Conservation (phyloP, 2,888 invertebrate genomes). For the Pyrgus malvae region DNA sequence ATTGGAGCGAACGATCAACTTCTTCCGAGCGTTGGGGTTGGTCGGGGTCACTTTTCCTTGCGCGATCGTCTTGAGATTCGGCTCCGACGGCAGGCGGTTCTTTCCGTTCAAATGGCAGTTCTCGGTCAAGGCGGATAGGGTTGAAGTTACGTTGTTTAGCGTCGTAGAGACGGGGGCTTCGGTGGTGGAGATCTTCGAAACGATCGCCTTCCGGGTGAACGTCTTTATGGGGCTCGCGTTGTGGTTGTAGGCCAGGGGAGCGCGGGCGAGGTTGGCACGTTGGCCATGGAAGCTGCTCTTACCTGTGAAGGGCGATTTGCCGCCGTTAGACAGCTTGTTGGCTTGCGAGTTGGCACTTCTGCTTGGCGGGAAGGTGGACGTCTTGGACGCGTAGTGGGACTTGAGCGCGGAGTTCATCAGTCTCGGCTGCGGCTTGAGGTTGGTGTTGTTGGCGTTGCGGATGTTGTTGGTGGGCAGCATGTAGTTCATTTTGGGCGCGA, state of each 20-base stretch:
- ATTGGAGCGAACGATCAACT: slow-evolving; percentile 67
- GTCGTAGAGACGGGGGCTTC: slow-evolving; percentile 55
- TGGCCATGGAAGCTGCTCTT: slow-evolving; percentile 71
- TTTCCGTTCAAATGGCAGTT: slow-evolving; percentile 75
- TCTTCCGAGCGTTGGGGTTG: slow-evolving; percentile 61
- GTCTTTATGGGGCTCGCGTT: slow-evolving; percentile 66
- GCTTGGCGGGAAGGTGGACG: slow-evolving; percentile 74
- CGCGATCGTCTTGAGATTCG: slow-evolving; percentile 55
- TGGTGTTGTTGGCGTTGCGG: slow-evolving; percentile 65
- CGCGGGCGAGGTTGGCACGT: slow-evolving; percentile 70
- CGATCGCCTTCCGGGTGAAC: slow-evolving; percentile 60
- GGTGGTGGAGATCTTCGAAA: slow-evolving; percentile 49
- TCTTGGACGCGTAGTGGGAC: slow-evolving; percentile 66
- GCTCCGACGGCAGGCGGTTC: slow-evolving; percentile 66
- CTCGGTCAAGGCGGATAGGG: slow-evolving; percentile 68
- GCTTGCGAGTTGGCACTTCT: slow-evolving; percentile 69
- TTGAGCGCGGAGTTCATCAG: slow-evolving; percentile 57
- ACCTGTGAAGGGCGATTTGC: slow-evolving; percentile 60
- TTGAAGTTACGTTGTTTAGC: slow-evolving; percentile 64
- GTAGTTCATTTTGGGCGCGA: slow-evolving; percentile 71
- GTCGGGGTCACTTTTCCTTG: slow-evolving; percentile 45
- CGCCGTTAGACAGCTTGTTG: slow-evolving; percentile 49
- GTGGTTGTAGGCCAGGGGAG: slow-evolving; percentile 60
- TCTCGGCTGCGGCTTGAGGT: slow-evolving; percentile 63
- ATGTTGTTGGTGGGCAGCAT: slow-evolving; percentile 75